Evolutionary conservation across 1,140 invertebrate species (phyloP).

Genomic region (Caenorhabditis brenneri): DNA sequence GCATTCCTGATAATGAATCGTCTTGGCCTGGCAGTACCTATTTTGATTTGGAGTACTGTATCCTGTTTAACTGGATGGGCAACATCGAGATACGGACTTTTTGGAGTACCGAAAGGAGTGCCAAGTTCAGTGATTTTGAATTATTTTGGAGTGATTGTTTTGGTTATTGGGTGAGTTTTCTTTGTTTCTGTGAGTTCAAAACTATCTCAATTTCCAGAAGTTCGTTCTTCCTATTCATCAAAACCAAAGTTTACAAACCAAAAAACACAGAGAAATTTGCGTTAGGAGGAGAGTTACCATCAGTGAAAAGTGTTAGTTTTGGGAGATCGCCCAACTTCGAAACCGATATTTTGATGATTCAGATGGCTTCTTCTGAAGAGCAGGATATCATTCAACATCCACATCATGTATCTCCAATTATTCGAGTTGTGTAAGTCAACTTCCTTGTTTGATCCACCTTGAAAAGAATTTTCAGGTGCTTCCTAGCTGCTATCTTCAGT

Average conservation of each 20-base stretch:
- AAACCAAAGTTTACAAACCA: not conserved
- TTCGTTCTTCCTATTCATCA: constrained; percentile 24
- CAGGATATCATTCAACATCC: not conserved
- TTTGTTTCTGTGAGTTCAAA: not conserved
- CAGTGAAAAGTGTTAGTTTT: not conserved
- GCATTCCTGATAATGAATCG: constrained; percentile 73
- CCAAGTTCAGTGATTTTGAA: constrained; percentile 28
- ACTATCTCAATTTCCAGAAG: not conserved
- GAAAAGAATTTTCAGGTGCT: constrained; percentile 44
- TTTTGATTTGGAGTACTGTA: constrained; percentile 72
- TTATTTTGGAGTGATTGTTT: not conserved
- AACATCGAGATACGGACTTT: constrained; percentile 3
- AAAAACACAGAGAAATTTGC: not conserved
- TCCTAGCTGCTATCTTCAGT: constrained; percentile 44
- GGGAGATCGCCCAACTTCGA: not conserved
- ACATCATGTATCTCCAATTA: not conserved
- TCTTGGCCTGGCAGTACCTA: constrained; percentile 72
- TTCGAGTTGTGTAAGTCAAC: not conserved
- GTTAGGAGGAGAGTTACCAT: not conserved
- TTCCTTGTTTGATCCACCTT: not conserved
- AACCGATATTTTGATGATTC: not conserved
- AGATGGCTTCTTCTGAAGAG: constrained; percentile 3
- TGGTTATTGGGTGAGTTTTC: not conserved
- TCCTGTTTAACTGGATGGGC: constrained; percentile 71
- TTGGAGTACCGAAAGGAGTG: constrained; percentile 16